A percentile compares a stretch with the other conserved stretches of the same genome.
These are phyloP conservation scores for Glossosoma conforme DNA, from an alignment of 1,140 invertebrate species.

Conservation along the genomic window DNA sequence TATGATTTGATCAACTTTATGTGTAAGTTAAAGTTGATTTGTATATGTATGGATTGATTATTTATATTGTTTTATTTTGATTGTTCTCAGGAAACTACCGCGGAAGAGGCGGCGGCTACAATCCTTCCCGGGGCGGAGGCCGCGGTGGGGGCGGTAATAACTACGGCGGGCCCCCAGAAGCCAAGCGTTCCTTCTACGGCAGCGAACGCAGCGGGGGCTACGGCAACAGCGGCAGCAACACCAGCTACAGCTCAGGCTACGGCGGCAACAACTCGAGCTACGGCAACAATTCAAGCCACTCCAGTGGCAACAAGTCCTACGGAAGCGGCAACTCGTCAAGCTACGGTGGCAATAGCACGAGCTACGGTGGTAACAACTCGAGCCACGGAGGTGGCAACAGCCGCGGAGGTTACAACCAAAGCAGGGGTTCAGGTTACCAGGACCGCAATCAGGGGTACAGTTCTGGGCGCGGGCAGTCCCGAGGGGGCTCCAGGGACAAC, in stretches of 20 bases:
- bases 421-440: conserved; percentile 5
- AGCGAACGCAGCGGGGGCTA: background rate
- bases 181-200: background rate
- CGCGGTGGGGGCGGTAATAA: conserved; percentile 1
- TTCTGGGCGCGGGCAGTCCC: background rate
- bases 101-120: conserved; percentile 5
- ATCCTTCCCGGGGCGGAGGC: background rate
- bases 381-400: background rate
- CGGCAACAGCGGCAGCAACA: conserved; percentile 1
- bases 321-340: background rate
- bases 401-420: background rate
- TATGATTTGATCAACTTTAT: too few relatives aligned
- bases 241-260: background rate
- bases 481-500: background rate
- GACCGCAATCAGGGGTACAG: conserved; percentile 3
- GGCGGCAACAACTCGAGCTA: background rate
- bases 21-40: too few relatives aligned
- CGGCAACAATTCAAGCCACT: background rate
- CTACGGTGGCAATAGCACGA: background rate
- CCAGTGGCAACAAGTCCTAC: background rate
- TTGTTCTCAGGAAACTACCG: too few relatives aligned
- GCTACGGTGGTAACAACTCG: background rate
- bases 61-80: too few relatives aligned
- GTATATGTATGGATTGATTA: too few relatives aligned
- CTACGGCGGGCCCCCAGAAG: background rate